Base-by-base conservation (phyloP, 2,113 vertebrate genomes). In the Chamaea fasciata region DNA sequence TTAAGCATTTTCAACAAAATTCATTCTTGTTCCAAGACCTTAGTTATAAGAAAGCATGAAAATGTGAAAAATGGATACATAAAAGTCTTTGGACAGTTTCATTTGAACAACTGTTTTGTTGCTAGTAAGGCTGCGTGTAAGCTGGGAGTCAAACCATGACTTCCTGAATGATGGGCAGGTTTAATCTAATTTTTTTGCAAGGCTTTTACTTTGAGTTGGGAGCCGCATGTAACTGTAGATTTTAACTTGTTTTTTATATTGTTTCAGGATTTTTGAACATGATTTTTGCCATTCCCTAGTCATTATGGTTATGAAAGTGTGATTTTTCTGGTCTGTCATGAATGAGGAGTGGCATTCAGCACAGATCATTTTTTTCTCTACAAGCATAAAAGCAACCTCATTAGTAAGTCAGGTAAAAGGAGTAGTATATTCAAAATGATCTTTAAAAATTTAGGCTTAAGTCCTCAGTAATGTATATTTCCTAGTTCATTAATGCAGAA, bases 401-500 rank as follows among this genome's bases (percentile, higher is more conserved):
- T 98, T 97, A 98, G 97, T 95, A 97, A 98, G 95, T 96, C 95
- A 97, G 89, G 97, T 97, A 97, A 97, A 97, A 98, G 95, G 94
- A 98, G 89, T 96, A 95, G 96, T 98, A 97, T 97, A 96, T 97
- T 97, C 96, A 96, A 98, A 98, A 98, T 90, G 94, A 98, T 98
- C 97, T 98, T 98, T 96, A 98, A 98, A 98, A 98, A 98, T 98
- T 98, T 98, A 98, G 95, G 97, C 97, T 98, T 98, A 98, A 98
- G 97, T 98, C 96, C 59, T 97, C 96, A 95, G 97, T 97, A 98
- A 98, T 98, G 97, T 98, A 98, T 97, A 97, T 98, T 98, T 98
- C 97, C 96, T 97, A 98, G 96, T 98, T 98, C 98, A 98, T 98
- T 98, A 98, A 98, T 98, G 98, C 96, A 98, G 97, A 98, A 98